Base-by-base conservation (phyloP, 2,888 invertebrate genomes). In the Adela reaumurella region DNA sequence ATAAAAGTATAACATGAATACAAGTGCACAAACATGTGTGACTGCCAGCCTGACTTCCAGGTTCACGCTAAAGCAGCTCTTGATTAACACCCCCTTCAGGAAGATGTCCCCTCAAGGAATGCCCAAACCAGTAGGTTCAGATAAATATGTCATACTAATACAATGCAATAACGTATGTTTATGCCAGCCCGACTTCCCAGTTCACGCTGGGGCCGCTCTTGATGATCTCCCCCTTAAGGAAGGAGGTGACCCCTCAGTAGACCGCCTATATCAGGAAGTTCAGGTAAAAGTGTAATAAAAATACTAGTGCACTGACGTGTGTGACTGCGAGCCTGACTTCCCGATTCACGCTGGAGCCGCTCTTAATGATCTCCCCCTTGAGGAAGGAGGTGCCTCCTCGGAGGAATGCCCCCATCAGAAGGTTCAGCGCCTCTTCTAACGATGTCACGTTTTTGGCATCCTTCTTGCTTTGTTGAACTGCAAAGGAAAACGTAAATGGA, bases 41-140 rank as follows among this genome's bases (percentile, higher is more conserved):
- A 99, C 94, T 51, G 98, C 98, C 50, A 99, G 96, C 56, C 98
- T n/a, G n/a, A n/a, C n/a, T n/a, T n/a, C n/a, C n/a, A n/a, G n/a
- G n/a, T n/a, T n/a, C n/a, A n/a, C n/a, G n/a, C n/a, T n/a, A n/a
- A n/a, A n/a, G n/a, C n/a, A n/a, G n/a, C n/a, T n/a, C n/a, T n/a
- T n/a, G n/a, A n/a, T n/a, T n/a, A n/a, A n/a, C n/a, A n/a, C n/a
- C n/a, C n/a, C n/a, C n/a, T n/a, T n/a, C n/a, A n/a, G n/a, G n/a
- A n/a, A n/a, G n/a, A n/a, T n/a, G n/a, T n/a, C n/a, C n/a, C n/a
- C n/a, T n/a, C n/a, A n/a, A n/a, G n/a, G n/a, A n/a, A n/a, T n/a
- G n/a, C n/a, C n/a, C n/a, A n/a, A n/a, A n/a, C n/a, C n/a, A n/a
- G n/a, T n/a, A n/a, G n/a, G n/a, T n/a, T n/a, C n/a, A n/a, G n/a